phyloP scores from a whole-genome alignment of 2,797 vertebrate genomes.

The Silurus lanzhouensis region DNA sequence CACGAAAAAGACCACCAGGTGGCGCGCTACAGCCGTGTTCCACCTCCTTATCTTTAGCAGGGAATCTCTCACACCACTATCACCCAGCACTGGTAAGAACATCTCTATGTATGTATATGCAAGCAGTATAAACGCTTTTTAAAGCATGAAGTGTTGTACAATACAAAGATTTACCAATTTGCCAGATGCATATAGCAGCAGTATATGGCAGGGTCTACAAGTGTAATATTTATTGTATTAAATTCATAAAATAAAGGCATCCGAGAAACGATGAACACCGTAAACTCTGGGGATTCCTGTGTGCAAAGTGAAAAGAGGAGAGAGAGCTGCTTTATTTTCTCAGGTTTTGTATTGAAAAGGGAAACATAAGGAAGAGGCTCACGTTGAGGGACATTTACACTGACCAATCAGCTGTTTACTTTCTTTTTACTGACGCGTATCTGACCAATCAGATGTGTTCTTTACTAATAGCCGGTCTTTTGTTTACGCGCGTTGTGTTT shows the following conservation, averaged over 20 bases:
- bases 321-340: neutral
- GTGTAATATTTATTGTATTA: neutral
- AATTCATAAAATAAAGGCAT: neutral
- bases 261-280: neutral
- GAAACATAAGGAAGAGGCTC: conserved; percentile 32
- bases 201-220: neutral
- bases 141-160: neutral
- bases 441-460: conserved; percentile 61
- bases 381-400: conserved; percentile 49
- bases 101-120: neutral
- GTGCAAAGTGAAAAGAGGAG: neutral
- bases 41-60: conserved; percentile 3
- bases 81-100: conserved; percentile 41
- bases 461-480: neutral
- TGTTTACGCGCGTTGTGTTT: conserved; percentile 1
- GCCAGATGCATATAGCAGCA: neutral
- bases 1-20: conserved; percentile 36
- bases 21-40: conserved; percentile 38
- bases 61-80: conserved; percentile 3
- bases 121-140: neutral
- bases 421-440: conserved; percentile 5
- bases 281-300: neutral
- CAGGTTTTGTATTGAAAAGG: conserved; percentile 34
- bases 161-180: no score
- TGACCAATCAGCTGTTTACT: conserved; percentile 59